Evolutionary conservation across 2,888 invertebrate genomes (phyloP), one percentile per base, ranked within the genome.

Genomic region (Helleia helle): DNA sequence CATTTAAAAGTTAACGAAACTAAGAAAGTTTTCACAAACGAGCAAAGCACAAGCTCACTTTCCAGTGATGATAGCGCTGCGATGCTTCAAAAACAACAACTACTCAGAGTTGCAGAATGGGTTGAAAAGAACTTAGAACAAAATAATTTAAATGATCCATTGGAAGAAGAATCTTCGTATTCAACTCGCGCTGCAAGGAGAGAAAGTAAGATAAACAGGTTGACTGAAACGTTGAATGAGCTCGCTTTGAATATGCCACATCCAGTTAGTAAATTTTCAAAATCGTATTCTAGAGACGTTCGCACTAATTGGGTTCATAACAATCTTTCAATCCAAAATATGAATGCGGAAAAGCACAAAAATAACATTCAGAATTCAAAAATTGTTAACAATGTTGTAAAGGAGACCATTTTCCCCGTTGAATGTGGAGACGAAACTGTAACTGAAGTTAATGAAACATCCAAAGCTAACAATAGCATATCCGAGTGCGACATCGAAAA

Each of bases 91-190:
- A 87, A 89, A 14, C 89, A 89, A 47, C 91, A 91, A 46, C 59
- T 91, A 48, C 87, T 89, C 12, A 80, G 91, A 51, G 92, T 93
- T 7, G 92, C 91, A 0, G 92, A 93, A 55, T 93, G 93, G 93
- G 91, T 93, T 12, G 89, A 91, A 62, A 89, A 88, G 52, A 90
- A 89, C 55, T 65, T 88, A 59, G 86, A 84, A 43, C 85, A 83
- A 44, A 84, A 80, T 39, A 84, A 66, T 51, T 71, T 71, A 38
- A 79, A 75, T 25, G 83, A 83, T 51, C 80, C 75, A 1, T 47
- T 79, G 14, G 83, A 81, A 38, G 80, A 84, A 9, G 83, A 83
- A 36, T 72, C 71, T 7, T 65, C 56, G 43, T 80, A 76, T 44
- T 62, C 54, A 11, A 74, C 65, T 41, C 67, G 71, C 41, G 54